These are phyloP conservation scores for Aphelocoma californica DNA, from an alignment of 2,797 vertebrate species.

Conservation along the genomic window DNA sequence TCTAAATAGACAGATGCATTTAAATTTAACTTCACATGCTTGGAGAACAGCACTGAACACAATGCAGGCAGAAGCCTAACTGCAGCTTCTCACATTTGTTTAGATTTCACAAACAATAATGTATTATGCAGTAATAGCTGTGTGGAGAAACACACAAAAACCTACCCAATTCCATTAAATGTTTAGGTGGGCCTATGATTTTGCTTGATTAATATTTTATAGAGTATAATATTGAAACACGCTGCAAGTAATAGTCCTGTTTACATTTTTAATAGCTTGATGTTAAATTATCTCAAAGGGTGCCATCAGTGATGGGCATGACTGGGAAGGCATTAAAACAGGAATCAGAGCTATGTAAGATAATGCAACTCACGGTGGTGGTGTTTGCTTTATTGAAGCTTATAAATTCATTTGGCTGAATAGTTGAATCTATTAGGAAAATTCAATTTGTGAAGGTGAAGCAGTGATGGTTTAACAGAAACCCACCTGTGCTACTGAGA, in stretches of 20 bases:
- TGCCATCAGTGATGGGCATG: not conserved
- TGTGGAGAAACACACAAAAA: not conserved
- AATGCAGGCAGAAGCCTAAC: slow-evolving; percentile 9
- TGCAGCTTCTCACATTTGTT: slow-evolving; percentile 3
- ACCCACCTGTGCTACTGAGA: not conserved
- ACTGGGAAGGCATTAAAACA: not conserved
- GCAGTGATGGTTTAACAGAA: not conserved
- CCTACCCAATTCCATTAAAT: not conserved
- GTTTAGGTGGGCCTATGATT: not conserved
- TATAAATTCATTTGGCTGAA: not conserved
- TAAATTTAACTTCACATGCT: slow-evolving; percentile 3
- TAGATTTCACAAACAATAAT: not conserved
- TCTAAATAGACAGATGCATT: slow-evolving; percentile 27
- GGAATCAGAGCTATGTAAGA: not conserved
- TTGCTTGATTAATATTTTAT: slow-evolving; percentile 13
- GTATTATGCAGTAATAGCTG: not conserved
- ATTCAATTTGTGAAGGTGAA: not conserved
- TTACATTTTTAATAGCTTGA: not conserved
- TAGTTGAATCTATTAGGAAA: not conserved
- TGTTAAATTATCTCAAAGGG: not conserved
- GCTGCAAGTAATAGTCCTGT: not conserved
- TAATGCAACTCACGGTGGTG: not conserved
- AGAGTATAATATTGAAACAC: not conserved
- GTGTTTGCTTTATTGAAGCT: not conserved
- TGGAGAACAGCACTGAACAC: not conserved